phyloP scores from a whole-genome alignment of 1,140 invertebrate species.

The Heliconius eleuchia region DNA sequence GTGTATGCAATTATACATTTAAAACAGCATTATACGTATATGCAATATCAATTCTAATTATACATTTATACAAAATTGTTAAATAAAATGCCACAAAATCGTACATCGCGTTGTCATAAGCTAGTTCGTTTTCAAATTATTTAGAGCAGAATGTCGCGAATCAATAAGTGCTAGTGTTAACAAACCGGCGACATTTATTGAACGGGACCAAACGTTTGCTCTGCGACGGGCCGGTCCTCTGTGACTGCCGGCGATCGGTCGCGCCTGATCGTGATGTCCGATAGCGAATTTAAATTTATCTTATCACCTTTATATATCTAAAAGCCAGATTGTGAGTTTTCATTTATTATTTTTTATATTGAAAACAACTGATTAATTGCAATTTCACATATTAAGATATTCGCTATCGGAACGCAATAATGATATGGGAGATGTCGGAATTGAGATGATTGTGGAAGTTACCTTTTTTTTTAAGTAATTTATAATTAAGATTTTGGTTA shows the following conservation, averaged over 20 bases:
- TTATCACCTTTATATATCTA: conserved; percentile 8
- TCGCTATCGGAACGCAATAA: too few species aligned
- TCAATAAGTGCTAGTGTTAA: background rate
- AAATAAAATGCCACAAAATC: background rate
- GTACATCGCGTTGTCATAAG: background rate
- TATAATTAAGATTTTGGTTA: too few species aligned
- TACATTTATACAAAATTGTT: background rate
- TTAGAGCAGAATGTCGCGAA: conserved; percentile 1
- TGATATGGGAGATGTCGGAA: background rate
- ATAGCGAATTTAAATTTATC: background rate
- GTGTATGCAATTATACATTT: too few species aligned
- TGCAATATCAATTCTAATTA: too few species aligned
- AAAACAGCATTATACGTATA: too few species aligned
- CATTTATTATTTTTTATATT: background rate
- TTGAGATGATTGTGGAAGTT: too few species aligned
- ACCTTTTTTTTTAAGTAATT: too few species aligned
- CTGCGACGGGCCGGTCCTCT: background rate
- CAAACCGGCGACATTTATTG: conserved; percentile 10
- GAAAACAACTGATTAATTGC: background rate
- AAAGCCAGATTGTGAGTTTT: background rate
- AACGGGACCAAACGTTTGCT: background rate
- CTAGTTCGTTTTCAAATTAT: background rate
- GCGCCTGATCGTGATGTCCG: background rate
- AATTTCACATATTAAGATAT: background rate
- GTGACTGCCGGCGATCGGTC: background rate